These are phyloP conservation scores for Elephas maximus DNA, from an alignment of 2,113 vertebrate species.

Conservation along the genomic window DNA sequence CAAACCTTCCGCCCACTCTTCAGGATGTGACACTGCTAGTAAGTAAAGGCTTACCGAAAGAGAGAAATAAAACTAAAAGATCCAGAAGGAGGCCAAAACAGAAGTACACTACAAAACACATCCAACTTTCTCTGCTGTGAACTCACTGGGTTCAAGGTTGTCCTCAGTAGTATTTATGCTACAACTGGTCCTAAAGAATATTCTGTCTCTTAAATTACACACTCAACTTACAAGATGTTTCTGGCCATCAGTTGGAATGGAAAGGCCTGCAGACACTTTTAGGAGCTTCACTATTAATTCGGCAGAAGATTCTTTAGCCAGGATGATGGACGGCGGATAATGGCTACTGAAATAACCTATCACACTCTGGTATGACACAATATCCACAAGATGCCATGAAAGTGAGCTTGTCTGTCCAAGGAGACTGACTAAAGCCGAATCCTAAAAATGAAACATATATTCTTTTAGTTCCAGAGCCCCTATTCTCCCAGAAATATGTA, in stretches of 20 bases:
- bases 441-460: conserved; percentile 87
- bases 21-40: neutral
- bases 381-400: conserved; percentile 96
- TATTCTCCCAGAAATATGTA: neutral
- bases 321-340: conserved; percentile 94
- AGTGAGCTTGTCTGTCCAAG: conserved; percentile 95
- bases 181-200: neutral
- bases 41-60: neutral
- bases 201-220: neutral
- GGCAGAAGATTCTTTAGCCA: conserved; percentile 91
- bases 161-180: neutral
- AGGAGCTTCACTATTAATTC: conserved; percentile 93
- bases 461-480: neutral
- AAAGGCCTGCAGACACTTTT: conserved; percentile 95
- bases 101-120: neutral
- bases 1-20: neutral
- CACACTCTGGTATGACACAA: conserved; percentile 94
- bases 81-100: neutral
- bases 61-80: conserved; percentile 3
- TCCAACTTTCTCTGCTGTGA: neutral
- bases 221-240: conserved; percentile 92
- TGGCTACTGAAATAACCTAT: conserved; percentile 95
- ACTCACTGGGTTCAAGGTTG: neutral
- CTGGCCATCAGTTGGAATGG: conserved; percentile 86
- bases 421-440: conserved; percentile 94